These are phyloP conservation scores for Coelopa pilipes DNA, from an alignment of 2,888 invertebrate species.

Conservation along the genomic window DNA sequence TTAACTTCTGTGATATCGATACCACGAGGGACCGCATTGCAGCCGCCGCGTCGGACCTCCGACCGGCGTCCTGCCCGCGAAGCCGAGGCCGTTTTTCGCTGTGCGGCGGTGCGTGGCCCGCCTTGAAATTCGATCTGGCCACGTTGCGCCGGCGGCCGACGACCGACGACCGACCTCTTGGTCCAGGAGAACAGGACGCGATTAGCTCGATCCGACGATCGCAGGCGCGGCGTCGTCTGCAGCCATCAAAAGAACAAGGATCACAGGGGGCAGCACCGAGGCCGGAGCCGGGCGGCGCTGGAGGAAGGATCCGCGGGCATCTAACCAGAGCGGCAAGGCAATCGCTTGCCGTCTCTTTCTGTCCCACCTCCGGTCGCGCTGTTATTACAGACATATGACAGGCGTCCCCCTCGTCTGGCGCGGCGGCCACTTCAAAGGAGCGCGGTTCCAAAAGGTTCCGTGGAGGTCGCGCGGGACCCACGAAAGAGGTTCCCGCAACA, in stretches of 20 bases:
- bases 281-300: slow-evolving; percentile 32
- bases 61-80: slow-evolving; percentile 13
- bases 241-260: slow-evolving; percentile 59
- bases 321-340: no score
- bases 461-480: no score
- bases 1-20: slow-evolving; percentile 35
- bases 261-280: slow-evolving; percentile 35
- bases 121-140: slow-evolving; percentile 37
- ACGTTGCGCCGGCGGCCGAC: slow-evolving; percentile 21
- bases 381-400: slow-evolving; percentile 55
- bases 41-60: slow-evolving; percentile 14
- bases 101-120: slow-evolving; percentile 27
- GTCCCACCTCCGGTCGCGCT: slow-evolving; percentile 46
- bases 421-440: slow-evolving; percentile 26
- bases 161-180: slow-evolving; percentile 11
- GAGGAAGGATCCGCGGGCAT: no score
- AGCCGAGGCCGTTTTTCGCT: slow-evolving; percentile 7
- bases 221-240: slow-evolving; percentile 28
- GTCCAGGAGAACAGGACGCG: slow-evolving; percentile 34
- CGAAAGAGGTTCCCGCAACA: no score
- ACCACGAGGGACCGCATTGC: slow-evolving; percentile 19
- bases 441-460: no score
- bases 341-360: no score
- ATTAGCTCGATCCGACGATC: slow-evolving; percentile 32
- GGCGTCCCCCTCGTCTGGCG: slow-evolving; percentile 54